Base-by-base conservation (phyloP, 2,113 vertebrate species). In the Bambusicola thoracicus region DNA sequence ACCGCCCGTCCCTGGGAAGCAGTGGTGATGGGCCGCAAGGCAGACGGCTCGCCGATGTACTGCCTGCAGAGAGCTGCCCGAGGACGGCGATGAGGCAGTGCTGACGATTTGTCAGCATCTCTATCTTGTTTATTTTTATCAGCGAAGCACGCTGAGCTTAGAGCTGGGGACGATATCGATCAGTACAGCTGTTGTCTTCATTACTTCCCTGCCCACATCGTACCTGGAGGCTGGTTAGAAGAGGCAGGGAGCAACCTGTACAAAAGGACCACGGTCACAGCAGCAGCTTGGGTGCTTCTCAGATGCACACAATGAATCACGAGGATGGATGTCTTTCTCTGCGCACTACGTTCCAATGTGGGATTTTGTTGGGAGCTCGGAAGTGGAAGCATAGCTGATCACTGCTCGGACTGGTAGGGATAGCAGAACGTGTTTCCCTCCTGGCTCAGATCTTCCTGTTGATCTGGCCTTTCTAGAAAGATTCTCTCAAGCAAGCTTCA, bases 391-490 rank as follows among this genome's bases (percentile, higher is more conserved):
- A 66, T 79, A 94, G 87, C 87, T 89, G 85, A 89, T 91, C 89
- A 89, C 94, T 92, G 58, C 72, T 46, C 73, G 32, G 93, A 44
- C 68, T 25, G 72, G 90, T n/a, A 88, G 89, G 93, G 66, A 81
- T 19, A 61, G 90, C 86, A 95, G 86, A 92, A 93, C 90, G n/a
- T 0, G 61, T 75, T 93, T 84, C 61, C 85, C n/a, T 3, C 1
- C 85, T 74, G 51, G 44, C 46, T 93, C 65, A 53, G 76, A 78
- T 86, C 92, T 94, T 96, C 95, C 77, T 92, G 95, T 69, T 10
- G 40, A 48, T 95, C 95, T 95, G 87, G 94, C 83, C 90, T 84
- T 92, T 95, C 94, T 89, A 74, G 96, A 96, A 95, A 48, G 81
- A 73, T 87, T 81, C 66, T 90, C 69, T 78, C n/a, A 40, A 66